Base-by-base conservation (phyloP, 2,113 vertebrate species). In the Phaetusa simplex region DNA sequence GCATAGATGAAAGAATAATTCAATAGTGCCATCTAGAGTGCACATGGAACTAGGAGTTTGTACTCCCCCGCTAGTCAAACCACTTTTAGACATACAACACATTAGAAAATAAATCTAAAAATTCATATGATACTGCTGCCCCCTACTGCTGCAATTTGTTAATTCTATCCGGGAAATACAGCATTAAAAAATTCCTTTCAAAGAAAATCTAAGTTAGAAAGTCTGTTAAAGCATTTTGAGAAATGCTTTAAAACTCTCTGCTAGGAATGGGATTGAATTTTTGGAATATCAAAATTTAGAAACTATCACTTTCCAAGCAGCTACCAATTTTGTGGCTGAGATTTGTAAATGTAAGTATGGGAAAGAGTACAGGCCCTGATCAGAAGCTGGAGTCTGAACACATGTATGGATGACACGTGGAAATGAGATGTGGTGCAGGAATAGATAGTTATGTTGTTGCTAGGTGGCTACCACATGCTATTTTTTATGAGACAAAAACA, bases 1-100 rank as follows among this genome's bases (percentile, higher is more conserved):
- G 16, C 32, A 61, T 6, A 70, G 47, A 64, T 27, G 23, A 59
- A 88, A 62, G 53, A 88, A 64, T 32, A 82, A 93, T 76, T 82
- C 83, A 97, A 89, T 49, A 94, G 92, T 94, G 97, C 96, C 98
- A 97, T 79, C 98, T 97, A 93, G 62, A 90, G 98, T 70, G 19
- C 20, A n/a, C 70, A 49, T 6, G 24, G 30, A 79, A 59, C 24
- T 53, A 85, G 47, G 69, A 58, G 34, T 65, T 58, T 55, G 13
- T 78, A 20, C 16, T 58, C 16, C 9, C 9, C 27, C n/a, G 27
- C 23, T 69, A 29, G 30, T 59, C 53, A 65, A 82, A 36, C 7
- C 8, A 10, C 9, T 59, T 86, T 27, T 16, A 62, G 16, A 36
- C 6, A 10, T 32, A 7, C 6, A 61, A 21, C 9, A 22, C 11